These are phyloP conservation scores for Porites lutea DNA, from an alignment of 64 coral and sea anemone genomes.

Conservation along the genomic window DNA sequence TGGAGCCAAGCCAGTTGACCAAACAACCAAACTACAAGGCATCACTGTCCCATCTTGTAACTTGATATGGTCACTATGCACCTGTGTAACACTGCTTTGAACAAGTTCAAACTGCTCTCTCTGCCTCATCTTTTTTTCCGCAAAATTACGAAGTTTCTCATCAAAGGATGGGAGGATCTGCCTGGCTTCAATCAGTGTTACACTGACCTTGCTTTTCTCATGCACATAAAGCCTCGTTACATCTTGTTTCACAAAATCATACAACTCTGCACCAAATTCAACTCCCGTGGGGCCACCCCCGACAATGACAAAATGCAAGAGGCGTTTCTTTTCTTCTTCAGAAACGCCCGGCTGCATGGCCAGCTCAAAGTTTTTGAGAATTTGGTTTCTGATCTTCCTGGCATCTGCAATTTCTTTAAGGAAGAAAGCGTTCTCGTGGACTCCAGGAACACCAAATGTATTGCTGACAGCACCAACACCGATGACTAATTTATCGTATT, in stretches of 20 bases:
- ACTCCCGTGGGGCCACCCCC: constrained; percentile 96
- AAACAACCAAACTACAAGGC: constrained; percentile 94
- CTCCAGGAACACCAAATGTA: constrained; percentile 91
- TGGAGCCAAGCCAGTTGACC: constrained; percentile 97
- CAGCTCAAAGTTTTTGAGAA: constrained; percentile 99
- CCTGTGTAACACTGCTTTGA: constrained; percentile 92
- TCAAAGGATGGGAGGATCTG: constrained; percentile 98
- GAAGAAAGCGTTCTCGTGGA: constrained; percentile 89
- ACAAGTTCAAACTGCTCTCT: constrained; percentile 88
- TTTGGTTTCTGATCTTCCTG: constrained; percentile 95
- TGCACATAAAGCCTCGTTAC: constrained; percentile 88
- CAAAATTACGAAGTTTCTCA: constrained; percentile 85
- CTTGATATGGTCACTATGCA: constrained; percentile 69
- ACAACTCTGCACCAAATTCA: constrained; percentile 98
- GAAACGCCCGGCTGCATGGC: constrained; percentile 91
- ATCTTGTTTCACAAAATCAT: constrained; percentile 97
- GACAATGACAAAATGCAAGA: constrained; percentile 98
- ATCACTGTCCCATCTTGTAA: constrained; percentile 85
- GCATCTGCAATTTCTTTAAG: constrained; percentile 97
- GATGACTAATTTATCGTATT: constrained; percentile 94
- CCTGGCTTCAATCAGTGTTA: constrained; percentile 89
- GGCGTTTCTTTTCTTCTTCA: constrained; percentile 73
- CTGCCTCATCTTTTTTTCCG: constrained; percentile 97
- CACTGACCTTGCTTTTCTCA: constrained; percentile 85
- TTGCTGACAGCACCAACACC: constrained; percentile 94